A percentile compares a stretch with the other conserved stretches of the same genome.
Evolutionary conservation across 2,797 vertebrate species (phyloP).

Genomic region (Sebastes kiyomatsui): DNA sequence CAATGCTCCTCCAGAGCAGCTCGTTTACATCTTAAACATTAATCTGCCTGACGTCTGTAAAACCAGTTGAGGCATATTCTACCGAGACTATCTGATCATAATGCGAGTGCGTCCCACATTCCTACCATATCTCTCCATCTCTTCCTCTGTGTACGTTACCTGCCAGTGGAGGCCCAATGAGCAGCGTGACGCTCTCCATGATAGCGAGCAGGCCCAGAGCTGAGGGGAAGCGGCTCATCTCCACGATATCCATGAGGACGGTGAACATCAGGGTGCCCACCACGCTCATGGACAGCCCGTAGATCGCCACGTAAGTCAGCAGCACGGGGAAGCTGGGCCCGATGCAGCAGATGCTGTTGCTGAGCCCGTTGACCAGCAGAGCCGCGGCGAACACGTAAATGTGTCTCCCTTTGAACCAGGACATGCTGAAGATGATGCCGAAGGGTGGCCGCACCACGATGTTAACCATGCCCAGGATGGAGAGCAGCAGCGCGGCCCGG

Average conservation of each 20-base stretch:
- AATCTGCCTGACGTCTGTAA: background rate
- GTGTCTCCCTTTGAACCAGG: conserved; percentile 83
- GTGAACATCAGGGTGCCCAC: conserved; percentile 91
- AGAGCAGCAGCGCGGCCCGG: conserved; percentile 88
- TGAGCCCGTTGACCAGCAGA: conserved; percentile 87
- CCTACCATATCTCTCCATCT: background rate
- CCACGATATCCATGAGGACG: conserved; percentile 94
- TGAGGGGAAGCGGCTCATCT: conserved; percentile 91
- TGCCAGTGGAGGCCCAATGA: conserved; percentile 91
- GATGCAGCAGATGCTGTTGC: conserved; percentile 88
- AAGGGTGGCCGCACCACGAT: conserved; percentile 88
- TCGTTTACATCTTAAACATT: background rate
- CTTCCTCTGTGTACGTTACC: conserved; percentile 73
- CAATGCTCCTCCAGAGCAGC: background rate
- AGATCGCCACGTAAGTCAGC: conserved; percentile 83
- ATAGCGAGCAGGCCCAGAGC: conserved; percentile 92
- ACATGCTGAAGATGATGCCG: conserved; percentile 84
- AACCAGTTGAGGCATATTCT: background rate
- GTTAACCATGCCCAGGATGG: conserved; percentile 90
- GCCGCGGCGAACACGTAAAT: conserved; percentile 88
- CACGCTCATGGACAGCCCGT: conserved; percentile 92
- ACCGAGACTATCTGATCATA: background rate
- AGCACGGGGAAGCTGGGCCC: conserved; percentile 83
- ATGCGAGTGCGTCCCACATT: background rate
- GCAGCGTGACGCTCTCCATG: conserved; percentile 89